phyloP scores from a whole-genome alignment of 2,888 invertebrate species.

The Folsomia candida region DNA sequence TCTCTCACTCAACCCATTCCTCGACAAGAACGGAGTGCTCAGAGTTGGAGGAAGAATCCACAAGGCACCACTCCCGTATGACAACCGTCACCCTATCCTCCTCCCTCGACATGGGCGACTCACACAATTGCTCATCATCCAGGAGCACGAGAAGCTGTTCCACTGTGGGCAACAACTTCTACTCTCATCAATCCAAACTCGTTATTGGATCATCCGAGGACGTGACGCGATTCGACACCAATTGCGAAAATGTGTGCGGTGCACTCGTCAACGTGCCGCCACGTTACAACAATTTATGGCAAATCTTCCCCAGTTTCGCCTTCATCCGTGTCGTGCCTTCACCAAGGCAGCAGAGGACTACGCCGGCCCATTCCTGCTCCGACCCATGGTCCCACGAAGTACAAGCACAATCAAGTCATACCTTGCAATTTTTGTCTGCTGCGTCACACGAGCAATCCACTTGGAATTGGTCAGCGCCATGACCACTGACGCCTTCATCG shows the following conservation, averaged over 20 bases:
- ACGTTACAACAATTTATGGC: neutral
- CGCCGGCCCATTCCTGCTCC: neutral
- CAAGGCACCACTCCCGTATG: neutral
- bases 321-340: neutral
- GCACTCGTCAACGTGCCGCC: neutral
- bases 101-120: neutral
- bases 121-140: neutral
- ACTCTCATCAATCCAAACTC: neutral
- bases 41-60: neutral
- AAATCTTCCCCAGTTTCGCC: no score
- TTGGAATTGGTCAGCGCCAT: neutral
- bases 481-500: neutral
- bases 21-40: neutral
- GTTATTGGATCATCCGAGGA: neutral
- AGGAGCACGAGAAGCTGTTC: neutral
- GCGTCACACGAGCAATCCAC: no score
- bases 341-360: slow-evolving; percentile 2
- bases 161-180: neutral
- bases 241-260: neutral
- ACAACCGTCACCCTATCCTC: neutral
- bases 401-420: neutral
- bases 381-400: neutral
- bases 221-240: neutral
- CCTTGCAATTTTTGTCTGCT: neutral
- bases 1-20: neutral